Conservation (phyloP, 2,888 invertebrate genomes). For the Osmoderma eremita region DNA sequence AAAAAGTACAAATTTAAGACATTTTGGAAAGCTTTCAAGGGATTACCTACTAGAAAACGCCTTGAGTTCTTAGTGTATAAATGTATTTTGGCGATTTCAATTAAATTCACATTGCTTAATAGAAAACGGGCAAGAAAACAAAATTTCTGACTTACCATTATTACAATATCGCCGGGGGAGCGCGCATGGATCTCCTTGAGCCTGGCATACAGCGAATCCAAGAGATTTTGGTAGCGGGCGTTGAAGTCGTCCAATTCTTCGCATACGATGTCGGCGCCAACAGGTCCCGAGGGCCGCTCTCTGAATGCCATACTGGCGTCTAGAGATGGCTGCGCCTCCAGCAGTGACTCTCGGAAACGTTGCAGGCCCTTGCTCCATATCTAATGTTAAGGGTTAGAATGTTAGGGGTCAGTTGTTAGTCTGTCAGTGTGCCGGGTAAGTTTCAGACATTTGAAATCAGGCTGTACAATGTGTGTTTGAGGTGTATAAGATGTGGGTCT, state of each 20-base stretch:
- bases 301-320: constrained; percentile 67
- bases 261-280: constrained; percentile 79
- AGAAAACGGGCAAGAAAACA: too few species aligned
- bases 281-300: constrained; percentile 58
- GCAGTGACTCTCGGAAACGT: constrained; percentile 83
- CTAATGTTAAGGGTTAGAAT: constrained; percentile 69
- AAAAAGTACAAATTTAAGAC: too few species aligned
- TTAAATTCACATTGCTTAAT: too few species aligned
- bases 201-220: constrained; percentile 76
- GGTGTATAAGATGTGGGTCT: neutral
- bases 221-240: constrained; percentile 77
- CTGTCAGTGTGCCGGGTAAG: constrained; percentile 60
- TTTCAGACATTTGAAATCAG: constrained; percentile 42
- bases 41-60: too few species aligned
- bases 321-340: constrained; percentile 84
- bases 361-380: constrained; percentile 87
- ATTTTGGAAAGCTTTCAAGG: neutral
- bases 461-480: constrained; percentile 23
- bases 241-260: constrained; percentile 84
- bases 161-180: constrained; percentile 77
- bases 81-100: too few species aligned
- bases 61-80: too few species aligned
- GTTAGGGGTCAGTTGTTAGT: constrained; percentile 68
- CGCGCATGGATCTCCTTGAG: constrained; percentile 74
- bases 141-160: constrained; percentile 72